phyloP scores from a whole-genome alignment of 2,113 vertebrate species.

The Chaetura pelagica region DNA sequence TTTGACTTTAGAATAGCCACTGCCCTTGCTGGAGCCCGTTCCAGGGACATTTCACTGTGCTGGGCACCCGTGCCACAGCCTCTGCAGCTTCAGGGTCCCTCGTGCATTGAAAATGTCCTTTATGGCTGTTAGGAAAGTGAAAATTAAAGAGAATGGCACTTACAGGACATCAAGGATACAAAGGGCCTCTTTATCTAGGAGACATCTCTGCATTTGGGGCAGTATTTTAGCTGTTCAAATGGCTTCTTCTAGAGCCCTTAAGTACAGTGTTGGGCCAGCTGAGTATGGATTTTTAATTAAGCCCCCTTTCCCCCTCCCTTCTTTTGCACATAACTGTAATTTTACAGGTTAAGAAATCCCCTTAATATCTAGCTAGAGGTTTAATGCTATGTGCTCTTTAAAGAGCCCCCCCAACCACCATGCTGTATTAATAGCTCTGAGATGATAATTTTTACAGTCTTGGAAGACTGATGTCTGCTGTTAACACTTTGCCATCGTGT shows the following conservation, averaged over 20 bases:
- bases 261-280: slow-evolving; percentile 25
- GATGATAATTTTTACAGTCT: slow-evolving; percentile 38
- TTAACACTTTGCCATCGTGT: slow-evolving; percentile 9
- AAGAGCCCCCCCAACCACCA: background rate
- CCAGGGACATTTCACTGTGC: background rate
- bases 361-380: slow-evolving; percentile 32
- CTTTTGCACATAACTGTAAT: slow-evolving; percentile 31
- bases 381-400: slow-evolving; percentile 46
- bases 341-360: slow-evolving; percentile 48
- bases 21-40: background rate
- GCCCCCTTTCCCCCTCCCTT: background rate
- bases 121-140: slow-evolving; percentile 40
- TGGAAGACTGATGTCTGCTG: slow-evolving; percentile 16
- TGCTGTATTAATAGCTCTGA: slow-evolving; percentile 19
- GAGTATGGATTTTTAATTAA: slow-evolving; percentile 69
- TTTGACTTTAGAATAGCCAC: background rate
- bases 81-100: background rate
- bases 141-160: slow-evolving; percentile 57
- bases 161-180: slow-evolving; percentile 52
- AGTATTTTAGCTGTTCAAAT: slow-evolving; percentile 55
- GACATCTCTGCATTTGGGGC: slow-evolving; percentile 28
- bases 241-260: slow-evolving; percentile 27
- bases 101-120: slow-evolving; percentile 31
- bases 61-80: background rate
- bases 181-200: slow-evolving; percentile 46